These are phyloP conservation scores for Saxidomus purpurata DNA, from an alignment of 1,140 invertebrate species.

Conservation along the genomic window DNA sequence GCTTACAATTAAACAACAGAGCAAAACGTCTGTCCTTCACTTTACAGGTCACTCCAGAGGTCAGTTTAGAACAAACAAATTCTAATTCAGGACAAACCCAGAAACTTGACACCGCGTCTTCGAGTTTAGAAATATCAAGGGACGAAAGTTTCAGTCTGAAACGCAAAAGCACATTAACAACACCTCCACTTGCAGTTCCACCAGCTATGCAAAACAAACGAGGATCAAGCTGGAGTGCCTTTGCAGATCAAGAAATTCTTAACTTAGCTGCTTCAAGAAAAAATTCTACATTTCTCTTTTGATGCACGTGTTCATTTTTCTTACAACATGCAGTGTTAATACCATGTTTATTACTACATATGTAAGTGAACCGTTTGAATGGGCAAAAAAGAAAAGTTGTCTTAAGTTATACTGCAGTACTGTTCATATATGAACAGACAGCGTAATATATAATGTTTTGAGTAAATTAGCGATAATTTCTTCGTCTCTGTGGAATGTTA, in stretches of 20 bases:
- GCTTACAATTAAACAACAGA: conserved; percentile 31
- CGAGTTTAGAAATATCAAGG: background rate
- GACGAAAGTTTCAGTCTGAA: background rate
- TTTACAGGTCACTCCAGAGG: conserved; percentile 8
- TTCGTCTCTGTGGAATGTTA: too few species aligned
- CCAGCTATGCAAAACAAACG: background rate
- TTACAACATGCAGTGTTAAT: too few species aligned
- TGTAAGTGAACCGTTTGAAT: too few species aligned
- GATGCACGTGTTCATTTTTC: background rate
- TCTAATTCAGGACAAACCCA: background rate
- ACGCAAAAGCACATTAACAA: background rate
- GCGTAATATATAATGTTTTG: too few species aligned
- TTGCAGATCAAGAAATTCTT: conserved; percentile 69
- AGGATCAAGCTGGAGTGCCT: background rate
- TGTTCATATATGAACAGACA: too few species aligned
- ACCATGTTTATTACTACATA: too few species aligned
- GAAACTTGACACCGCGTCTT: background rate
- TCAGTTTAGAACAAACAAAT: background rate
- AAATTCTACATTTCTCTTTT: conserved; percentile 76
- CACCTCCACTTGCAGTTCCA: background rate
- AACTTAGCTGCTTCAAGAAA: conserved; percentile 65
- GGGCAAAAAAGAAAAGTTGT: too few species aligned
- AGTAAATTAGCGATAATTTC: too few species aligned
- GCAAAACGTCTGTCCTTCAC: conserved; percentile 35
- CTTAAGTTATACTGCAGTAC: too few species aligned